These are phyloP conservation scores for Tetragnatha versicolor DNA, from an alignment of 1,140 invertebrate species.

Conservation along the genomic window DNA sequence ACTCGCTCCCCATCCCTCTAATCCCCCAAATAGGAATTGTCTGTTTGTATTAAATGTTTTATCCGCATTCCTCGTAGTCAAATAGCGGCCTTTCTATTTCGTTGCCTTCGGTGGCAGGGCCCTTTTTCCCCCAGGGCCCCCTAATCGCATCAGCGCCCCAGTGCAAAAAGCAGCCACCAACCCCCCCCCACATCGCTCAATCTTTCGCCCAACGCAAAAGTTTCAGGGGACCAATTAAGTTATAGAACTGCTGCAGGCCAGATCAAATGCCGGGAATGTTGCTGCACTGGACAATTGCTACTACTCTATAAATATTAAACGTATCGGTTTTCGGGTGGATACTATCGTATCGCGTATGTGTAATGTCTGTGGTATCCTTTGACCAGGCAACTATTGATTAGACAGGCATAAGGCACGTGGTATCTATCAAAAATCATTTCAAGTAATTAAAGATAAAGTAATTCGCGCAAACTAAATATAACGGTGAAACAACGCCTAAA, in stretches of 20 bases:
- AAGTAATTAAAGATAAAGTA: too few relatives aligned
- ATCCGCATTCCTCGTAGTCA: neutral
- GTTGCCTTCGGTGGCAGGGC: neutral
- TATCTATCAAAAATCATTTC: too few relatives aligned
- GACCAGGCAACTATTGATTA: too few relatives aligned
- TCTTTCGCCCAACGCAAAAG: neutral
- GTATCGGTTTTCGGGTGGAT: too few relatives aligned
- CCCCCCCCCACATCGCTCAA: neutral
- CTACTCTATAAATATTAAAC: too few relatives aligned
- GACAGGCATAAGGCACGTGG: too few relatives aligned
- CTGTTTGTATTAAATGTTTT: constrained; percentile 13
- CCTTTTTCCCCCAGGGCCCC: neutral
- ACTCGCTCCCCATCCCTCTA: neutral
- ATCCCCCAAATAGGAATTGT: constrained; percentile 1
- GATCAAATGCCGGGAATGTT: neutral
- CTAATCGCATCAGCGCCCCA: constrained; percentile 24
- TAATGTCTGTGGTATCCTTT: too few relatives aligned
- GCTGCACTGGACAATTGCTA: too few relatives aligned
- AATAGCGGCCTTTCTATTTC: neutral
- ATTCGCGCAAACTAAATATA: too few relatives aligned
- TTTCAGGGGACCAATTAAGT: constrained; percentile 13
- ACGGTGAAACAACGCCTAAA: too few relatives aligned
- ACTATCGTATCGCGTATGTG: too few relatives aligned
- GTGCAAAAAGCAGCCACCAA: neutral
- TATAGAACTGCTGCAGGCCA: neutral